Evolutionary conservation across 2,113 vertebrate genomes (phyloP).

Genomic region (Sakesphorus luctuosus): DNA sequence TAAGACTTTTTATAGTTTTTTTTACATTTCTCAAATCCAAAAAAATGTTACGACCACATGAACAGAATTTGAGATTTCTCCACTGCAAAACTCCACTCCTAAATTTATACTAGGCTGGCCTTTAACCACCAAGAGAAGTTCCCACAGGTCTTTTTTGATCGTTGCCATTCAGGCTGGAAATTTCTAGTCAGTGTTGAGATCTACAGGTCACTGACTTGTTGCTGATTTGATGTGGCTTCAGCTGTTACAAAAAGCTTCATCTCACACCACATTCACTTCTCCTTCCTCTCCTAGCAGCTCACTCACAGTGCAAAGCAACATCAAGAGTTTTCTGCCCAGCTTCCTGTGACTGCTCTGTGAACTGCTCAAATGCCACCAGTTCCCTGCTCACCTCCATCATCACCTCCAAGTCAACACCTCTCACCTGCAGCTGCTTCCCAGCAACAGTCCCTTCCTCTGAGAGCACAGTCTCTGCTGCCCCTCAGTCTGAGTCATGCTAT

Average conservation of each 20-base stretch:
- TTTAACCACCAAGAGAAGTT: not conserved
- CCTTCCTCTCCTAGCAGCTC: not conserved
- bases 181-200: not conserved
- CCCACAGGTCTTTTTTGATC: not conserved
- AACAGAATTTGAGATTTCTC: not conserved
- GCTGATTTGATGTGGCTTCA: not conserved
- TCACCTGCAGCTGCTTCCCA: not conserved
- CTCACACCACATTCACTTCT: not conserved
- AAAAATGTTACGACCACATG: not conserved
- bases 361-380: not conserved
- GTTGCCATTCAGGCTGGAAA: not conserved
- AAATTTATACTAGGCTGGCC: not conserved
- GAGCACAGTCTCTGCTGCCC: not conserved
- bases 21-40: not conserved
- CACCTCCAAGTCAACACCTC: not conserved
- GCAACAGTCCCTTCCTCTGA: not conserved
- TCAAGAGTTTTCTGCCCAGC: not conserved
- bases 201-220: not conserved
- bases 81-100: not conserved
- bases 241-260: not conserved
- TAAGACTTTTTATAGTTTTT: not conserved
- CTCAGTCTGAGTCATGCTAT: not conserved
- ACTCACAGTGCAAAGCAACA: not conserved
- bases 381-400: not conserved
- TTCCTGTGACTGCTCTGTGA: no score